A percentile compares a stretch with the other conserved stretches of the same genome.
These are phyloP conservation scores for Macrotrachela quadricornifera DNA, from an alignment of 1,140 invertebrate species.

Conservation along the genomic window DNA sequence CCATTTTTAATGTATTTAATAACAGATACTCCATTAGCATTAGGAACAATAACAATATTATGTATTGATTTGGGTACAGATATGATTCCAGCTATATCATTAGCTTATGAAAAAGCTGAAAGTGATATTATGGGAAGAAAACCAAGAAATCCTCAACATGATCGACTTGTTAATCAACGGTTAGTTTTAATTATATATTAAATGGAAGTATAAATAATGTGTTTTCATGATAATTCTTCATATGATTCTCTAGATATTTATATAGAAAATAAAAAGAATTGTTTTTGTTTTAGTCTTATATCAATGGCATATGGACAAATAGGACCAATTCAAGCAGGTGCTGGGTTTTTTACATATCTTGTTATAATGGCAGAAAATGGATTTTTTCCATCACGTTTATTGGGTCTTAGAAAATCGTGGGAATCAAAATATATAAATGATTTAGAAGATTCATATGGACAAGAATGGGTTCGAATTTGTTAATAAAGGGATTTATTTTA, in stretches of 20 bases:
- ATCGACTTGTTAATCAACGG: slow-evolving; percentile 81
- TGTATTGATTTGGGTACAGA: slow-evolving; percentile 96
- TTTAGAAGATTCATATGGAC: slow-evolving; percentile 81
- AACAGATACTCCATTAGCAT: slow-evolving; percentile 77
- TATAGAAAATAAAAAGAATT: not conserved
- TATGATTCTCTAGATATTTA: no score
- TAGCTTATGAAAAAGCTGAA: slow-evolving; percentile 71
- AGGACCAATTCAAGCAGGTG: slow-evolving; percentile 84
- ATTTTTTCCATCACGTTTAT: slow-evolving; percentile 58
- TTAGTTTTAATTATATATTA: not conserved
- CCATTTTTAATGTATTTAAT: slow-evolving; percentile 94
- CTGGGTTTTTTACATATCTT: slow-evolving; percentile 95
- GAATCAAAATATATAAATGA: slow-evolving; percentile 86
- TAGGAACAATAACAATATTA: slow-evolving; percentile 86
- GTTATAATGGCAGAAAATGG: slow-evolving; percentile 97
- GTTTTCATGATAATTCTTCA: not conserved
- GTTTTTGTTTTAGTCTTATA: slow-evolving; percentile 11
- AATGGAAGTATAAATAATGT: slow-evolving; percentile 14
- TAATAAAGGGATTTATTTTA: not conserved
- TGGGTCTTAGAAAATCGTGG: slow-evolving; percentile 79
- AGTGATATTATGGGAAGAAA: slow-evolving; percentile 93
- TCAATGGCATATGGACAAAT: slow-evolving; percentile 13
- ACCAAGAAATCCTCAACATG: slow-evolving; percentile 66
- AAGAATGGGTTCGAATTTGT: slow-evolving; percentile 62
- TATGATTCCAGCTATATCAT: slow-evolving; percentile 39